Evolutionary conservation across 2,888 invertebrate species (phyloP), one percentile per base, ranked within the genome.

Genomic region (Terebella lapidaria): DNA sequence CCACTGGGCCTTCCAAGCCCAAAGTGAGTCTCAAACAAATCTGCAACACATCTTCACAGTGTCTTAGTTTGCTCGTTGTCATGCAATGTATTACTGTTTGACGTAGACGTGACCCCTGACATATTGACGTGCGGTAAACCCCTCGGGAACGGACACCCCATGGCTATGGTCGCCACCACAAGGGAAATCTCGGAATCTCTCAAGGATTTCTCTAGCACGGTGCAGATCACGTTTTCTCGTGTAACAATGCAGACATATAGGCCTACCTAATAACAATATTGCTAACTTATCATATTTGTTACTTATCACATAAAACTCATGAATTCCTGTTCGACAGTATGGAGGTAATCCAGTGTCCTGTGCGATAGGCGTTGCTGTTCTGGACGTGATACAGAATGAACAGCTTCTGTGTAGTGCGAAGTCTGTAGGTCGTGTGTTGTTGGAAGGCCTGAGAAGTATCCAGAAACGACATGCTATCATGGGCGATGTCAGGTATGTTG

Each of bases 301-400:
- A n/a, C n/a, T n/a, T n/a, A n/a, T n/a, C n/a, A n/a, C n/a, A n/a
- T n/a, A n/a, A n/a, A n/a, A 35, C 35, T 35, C 35, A 35, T 35
- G 10, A 18, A 18, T 35, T 35, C 35, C 27, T 25, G 26, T 27
- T 5, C 10, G 4, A 47, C 81, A 94, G 92, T 99, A 92, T 76
- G 97, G 97, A 18, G 99, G 99, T 10, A 99, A 99, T 83, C 96
- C 99, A 10, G 97, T 97, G 0, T 94, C 96, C 0, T 96, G 96
- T 78, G 94, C 96, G 0, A 90, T 96, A 54, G 94, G 93, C 0
- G 90, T 91, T 75, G 92, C 95, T 2, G 97, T 99, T 0, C 86
- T 99, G 77, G 91, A 94, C 72, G 90, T 93, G 3, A 91, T 99
- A 62, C 90, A 93, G 72, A 87, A 89, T 46, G 95, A 97, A 76